Evolutionary conservation across 1,140 invertebrate genomes (phyloP), one percentile per base, ranked within the genome.

Genomic region (Vanessa tameamea): DNA sequence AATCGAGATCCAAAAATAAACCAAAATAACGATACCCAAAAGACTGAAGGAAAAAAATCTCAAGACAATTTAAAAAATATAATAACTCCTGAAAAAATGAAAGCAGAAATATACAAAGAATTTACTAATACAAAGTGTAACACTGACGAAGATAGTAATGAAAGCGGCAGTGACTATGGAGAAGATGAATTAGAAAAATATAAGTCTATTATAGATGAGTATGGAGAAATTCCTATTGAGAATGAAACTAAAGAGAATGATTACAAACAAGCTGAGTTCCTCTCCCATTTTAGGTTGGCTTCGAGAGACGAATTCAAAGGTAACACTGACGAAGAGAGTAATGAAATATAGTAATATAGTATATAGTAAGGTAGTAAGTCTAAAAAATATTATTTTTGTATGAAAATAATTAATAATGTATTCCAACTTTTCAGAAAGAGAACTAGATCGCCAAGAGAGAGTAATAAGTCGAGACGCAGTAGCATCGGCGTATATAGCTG

Each of bases 51-150:
- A n/a, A 87, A 84, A 74, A 90, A 87, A 77, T 9, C 64, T 9
- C 15, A 71, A 68, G 81, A 87, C 48, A 79, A 77, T 61, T 50
- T 63, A 26, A 85, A 77, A 50, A 86, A 87, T 77, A 84, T 93
- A n/a, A 87, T 92, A 70, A 93, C 89, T n/a, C 86, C 91, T 16
- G 84, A 87, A 59, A 91, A 89, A 79, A 90, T 93, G 76, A 87
- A 84, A 67, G 81, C 67, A 14, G 91, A 93, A 72, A 87, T 93
- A 65, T 88, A 81, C 51, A 90, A 91, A 78, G 90, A 91, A 74
- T 87, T 90, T 76, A 57, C 79, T 5, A 85, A 79, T 37, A 84
- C 81, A 13, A 89, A 84, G 82, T 61, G 81, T 8, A 82, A 55
- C 61, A 20, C 77, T n/a, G 69, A 81, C 9, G 82, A 85, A 23